Evolutionary conservation across 1,140 invertebrate genomes (phyloP).

Genomic region (Acyrthosiphon pisum): DNA sequence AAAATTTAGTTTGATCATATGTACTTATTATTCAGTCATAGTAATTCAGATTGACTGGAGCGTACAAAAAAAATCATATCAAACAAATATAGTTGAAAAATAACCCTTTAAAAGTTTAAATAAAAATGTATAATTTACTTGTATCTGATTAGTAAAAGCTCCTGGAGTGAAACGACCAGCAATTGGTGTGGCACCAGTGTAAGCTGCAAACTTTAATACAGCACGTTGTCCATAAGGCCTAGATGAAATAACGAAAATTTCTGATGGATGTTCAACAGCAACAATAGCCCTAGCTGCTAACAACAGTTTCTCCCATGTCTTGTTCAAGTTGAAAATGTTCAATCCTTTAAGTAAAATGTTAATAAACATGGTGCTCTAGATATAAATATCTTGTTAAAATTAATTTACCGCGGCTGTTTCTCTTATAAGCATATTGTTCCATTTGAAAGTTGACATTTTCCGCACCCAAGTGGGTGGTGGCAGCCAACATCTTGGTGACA

Average conservation of each 20-base stretch:
- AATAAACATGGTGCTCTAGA: not conserved
- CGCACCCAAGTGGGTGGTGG: constrained; percentile 87
- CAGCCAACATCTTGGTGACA: constrained; percentile 97
- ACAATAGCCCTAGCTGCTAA: constrained; percentile 97
- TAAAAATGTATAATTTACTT: constrained; percentile 65
- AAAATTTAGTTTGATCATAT: constrained; percentile 33
- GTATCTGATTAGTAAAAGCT: constrained; percentile 95
- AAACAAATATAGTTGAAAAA: not conserved
- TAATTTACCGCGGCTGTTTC: constrained; percentile 62
- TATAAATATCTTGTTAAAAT: not conserved
- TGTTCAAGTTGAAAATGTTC: constrained; percentile 94
- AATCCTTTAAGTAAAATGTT: constrained; percentile 68
- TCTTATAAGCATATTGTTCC: constrained; percentile 94
- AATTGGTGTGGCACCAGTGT: constrained; percentile 97
- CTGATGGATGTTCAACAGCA: constrained; percentile 95
- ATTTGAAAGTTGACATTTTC: constrained; percentile 96
- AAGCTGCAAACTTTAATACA: constrained; percentile 97
- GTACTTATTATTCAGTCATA: constrained; percentile 41
- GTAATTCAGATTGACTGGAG: constrained; percentile 51
- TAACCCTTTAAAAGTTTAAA: not conserved
- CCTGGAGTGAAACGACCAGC: constrained; percentile 99
- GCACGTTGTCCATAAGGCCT: constrained; percentile 95
- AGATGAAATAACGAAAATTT: constrained; percentile 96
- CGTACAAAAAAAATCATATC: constrained; percentile 55
- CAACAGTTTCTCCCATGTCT: constrained; percentile 98